These are phyloP conservation scores for Psittacara wagleri DNA, from an alignment of 2,113 vertebrate genomes.

Conservation along the genomic window DNA sequence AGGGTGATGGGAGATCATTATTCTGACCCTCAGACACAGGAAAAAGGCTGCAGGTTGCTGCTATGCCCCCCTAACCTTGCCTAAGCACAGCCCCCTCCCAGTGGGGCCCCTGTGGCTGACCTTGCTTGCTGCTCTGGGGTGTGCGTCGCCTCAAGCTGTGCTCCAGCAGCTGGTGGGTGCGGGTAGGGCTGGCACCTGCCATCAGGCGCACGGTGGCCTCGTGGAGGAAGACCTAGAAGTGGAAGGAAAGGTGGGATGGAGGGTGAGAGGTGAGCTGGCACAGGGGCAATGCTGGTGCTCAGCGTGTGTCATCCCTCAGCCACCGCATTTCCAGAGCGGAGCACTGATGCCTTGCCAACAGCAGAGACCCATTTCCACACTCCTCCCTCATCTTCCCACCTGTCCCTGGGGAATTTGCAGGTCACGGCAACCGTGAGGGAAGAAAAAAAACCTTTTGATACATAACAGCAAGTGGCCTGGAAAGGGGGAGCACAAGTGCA, in stretches of 20 bases:
- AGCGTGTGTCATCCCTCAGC: not conserved
- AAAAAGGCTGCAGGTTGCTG: not conserved
- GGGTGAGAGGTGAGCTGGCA: not conserved
- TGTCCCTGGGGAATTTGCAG: not conserved
- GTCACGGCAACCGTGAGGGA: not conserved
- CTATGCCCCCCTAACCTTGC: not conserved
- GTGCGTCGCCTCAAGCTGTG: conserved; percentile 88
- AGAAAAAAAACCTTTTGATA: not conserved
- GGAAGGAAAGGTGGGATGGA: not conserved
- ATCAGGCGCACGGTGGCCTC: conserved; percentile 96
- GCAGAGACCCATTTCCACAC: not conserved
- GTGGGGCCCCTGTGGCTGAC: not conserved
- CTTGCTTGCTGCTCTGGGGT: conserved; percentile 69
- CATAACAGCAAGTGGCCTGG: not conserved
- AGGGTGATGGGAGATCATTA: not conserved
- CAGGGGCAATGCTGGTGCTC: rapidly evolving
- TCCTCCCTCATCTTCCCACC: not conserved
- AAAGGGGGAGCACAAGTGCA: not conserved
- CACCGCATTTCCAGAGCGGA: rapidly evolving
- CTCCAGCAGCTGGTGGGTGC: conserved; percentile 96
- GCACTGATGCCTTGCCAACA: not conserved
- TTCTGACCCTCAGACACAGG: not conserved
- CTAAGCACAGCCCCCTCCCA: not conserved
- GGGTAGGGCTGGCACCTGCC: conserved; percentile 96
- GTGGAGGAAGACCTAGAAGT: conserved; percentile 93